Evolutionary conservation across 2,888 invertebrate species (phyloP).

Genomic region (Acrobasis suavella): DNA sequence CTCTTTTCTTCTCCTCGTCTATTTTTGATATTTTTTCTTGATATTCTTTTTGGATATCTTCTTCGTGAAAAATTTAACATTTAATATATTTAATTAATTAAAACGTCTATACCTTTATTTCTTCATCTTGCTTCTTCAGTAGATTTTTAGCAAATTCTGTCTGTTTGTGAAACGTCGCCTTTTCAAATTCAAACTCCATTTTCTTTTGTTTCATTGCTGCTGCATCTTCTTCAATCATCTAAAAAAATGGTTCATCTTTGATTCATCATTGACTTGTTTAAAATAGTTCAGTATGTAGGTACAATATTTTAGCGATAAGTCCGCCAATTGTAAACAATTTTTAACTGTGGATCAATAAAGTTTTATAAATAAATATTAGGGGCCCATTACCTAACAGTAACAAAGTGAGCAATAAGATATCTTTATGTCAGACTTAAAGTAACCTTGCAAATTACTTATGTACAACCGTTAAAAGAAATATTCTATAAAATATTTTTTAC

Average conservation of each 20-base stretch:
- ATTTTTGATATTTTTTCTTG: constrained; percentile 66
- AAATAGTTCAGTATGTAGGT: too few species aligned
- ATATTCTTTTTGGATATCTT: constrained; percentile 71
- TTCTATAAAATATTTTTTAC: not conserved
- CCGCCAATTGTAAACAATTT: too few species aligned
- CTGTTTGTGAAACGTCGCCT: constrained; percentile 83
- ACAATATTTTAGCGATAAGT: too few species aligned
- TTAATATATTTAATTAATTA: not conserved
- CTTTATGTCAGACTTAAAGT: too few species aligned
- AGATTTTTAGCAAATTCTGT: constrained; percentile 81
- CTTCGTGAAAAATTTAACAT: constrained; percentile 29
- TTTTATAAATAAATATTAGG: too few species aligned
- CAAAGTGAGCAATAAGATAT: too few species aligned
- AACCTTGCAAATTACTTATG: too few species aligned
- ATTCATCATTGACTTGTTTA: too few species aligned
- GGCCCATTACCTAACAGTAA: too few species aligned
- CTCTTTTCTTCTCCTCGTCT: constrained; percentile 65
- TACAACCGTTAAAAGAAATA: too few species aligned
- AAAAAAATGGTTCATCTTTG: constrained; percentile 15
- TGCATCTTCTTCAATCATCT: constrained; percentile 76
- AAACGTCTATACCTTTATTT: constrained; percentile 76
- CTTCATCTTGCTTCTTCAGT: constrained; percentile 82
- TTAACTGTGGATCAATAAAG: too few species aligned
- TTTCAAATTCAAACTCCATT: constrained; percentile 83
- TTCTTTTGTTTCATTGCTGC: constrained; percentile 80